Conservation (phyloP, 1,140 invertebrate genomes). For the Drosophila ironensis region DNA sequence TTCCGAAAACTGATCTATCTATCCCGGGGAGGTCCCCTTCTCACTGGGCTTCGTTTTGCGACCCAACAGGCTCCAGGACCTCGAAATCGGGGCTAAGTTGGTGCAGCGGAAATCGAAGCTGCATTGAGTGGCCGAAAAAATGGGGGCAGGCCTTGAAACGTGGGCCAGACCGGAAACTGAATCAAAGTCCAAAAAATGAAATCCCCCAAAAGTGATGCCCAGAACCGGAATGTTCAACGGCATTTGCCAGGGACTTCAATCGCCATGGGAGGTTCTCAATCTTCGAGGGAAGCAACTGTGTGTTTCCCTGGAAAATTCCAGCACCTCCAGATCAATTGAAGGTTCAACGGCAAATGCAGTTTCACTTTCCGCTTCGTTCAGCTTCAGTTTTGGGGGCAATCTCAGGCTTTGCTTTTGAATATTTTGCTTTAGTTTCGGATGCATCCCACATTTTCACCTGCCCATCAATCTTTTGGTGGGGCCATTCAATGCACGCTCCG, state of each 20-base stretch:
- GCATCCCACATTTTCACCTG: too few species aligned
- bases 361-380: constrained; percentile 1
- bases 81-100: constrained; percentile 10
- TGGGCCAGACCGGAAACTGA: background rate
- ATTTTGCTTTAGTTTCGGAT: too few species aligned
- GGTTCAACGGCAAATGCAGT: background rate
- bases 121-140: background rate
- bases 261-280: too few species aligned
- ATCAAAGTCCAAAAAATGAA: constrained; percentile 3
- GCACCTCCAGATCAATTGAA: too few species aligned
- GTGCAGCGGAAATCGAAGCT: constrained; percentile 12
- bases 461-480: too few species aligned
- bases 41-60: background rate
- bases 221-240: constrained; percentile 7
- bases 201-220: constrained; percentile 1
- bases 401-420: background rate
- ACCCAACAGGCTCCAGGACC: background rate
- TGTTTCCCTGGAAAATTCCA: too few species aligned
- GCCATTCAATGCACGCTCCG: background rate
- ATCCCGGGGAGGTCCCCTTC: too few species aligned
- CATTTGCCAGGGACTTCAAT: too few species aligned
- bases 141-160: background rate
- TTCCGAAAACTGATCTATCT: background rate
- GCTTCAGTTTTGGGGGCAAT: constrained; percentile 14
- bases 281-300: too few species aligned